Base-by-base conservation (phyloP, 2,113 vertebrate species). In the Choloepus hoffmanni region DNA sequence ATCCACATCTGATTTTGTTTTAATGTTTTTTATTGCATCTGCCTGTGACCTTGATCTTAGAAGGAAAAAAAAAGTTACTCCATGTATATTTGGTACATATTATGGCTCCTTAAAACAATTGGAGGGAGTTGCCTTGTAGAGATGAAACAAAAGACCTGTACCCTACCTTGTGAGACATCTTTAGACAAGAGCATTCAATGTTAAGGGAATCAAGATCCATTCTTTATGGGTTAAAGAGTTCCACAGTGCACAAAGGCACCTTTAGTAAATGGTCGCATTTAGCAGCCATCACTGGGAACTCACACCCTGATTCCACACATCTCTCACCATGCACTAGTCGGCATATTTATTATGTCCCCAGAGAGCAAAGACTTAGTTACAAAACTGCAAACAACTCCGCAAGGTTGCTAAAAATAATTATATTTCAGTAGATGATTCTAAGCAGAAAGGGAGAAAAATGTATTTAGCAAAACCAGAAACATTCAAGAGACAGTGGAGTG, bases 351-450 rank as follows among this genome's bases (percentile, higher is more conserved):
- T 74, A 92, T 16, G 88, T 79, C 82, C 4, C 48, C 23, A 87
- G 83, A 91, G 78, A 96, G 85, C 58, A 84, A 89, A 96, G 60
- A 65, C 63, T 65, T 92, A 85, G 6, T 86, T 70, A 79, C 30
- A 90, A 82, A 96, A 81, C 87, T 96, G 95, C 73, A 94, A 96
- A 97, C 79, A 95, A 78, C 70, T 97, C 90, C 76, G 67, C 58
- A 87, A 94, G 93, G 76, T 93, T 92, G 55, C 97, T 97, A 97
- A 96, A 97, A 96, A 96, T 97, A 95, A 92, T 92, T 90, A 73
- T 79, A 96, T 95, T 93, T 92, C 40, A 79, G 67, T 60, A 85
- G 82, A 76, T 48, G 40, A 89, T 90, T 95, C 85, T 88, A 96
- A 96, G 87, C 67, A 95, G 83, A 90, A 79, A 94, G 40, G 36